phyloP scores from a whole-genome alignment of 2,888 invertebrate genomes.

The Lithophane semibrunnea region DNA sequence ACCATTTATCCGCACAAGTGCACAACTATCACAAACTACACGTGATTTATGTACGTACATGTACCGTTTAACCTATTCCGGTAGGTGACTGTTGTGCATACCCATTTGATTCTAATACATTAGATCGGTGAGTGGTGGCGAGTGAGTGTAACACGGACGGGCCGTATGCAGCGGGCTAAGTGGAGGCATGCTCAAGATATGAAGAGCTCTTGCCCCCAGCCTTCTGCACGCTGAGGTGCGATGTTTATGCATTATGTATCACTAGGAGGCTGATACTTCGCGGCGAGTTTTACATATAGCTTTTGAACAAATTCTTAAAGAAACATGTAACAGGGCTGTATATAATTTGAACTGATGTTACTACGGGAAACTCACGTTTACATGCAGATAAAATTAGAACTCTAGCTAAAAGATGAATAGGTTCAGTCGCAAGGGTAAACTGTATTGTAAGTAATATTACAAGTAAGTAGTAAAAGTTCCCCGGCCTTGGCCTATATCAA shows the following conservation, averaged over 20 bases:
- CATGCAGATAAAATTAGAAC: slow-evolving; percentile 55
- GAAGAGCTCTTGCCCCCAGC: slow-evolving; percentile 75
- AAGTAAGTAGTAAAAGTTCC: slow-evolving; percentile 51
- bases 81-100: slow-evolving; percentile 35
- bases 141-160: slow-evolving; percentile 65
- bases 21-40: slow-evolving; percentile 43
- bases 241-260: slow-evolving; percentile 81
- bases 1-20: slow-evolving; percentile 40
- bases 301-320: slow-evolving; percentile 66
- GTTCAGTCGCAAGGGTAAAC: slow-evolving; percentile 42
- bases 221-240: slow-evolving; percentile 73
- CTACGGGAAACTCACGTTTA: slow-evolving; percentile 42
- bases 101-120: slow-evolving; percentile 65
- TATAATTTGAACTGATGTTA: slow-evolving; percentile 60
- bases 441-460: slow-evolving; percentile 54
- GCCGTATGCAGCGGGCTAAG: slow-evolving; percentile 66
- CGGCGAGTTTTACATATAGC: slow-evolving; percentile 70
- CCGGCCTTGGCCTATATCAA: slow-evolving; percentile 56
- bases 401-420: slow-evolving; percentile 49
- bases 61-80: slow-evolving; percentile 35
- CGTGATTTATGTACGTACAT: slow-evolving; percentile 33
- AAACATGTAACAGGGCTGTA: slow-evolving; percentile 50
- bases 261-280: slow-evolving; percentile 70
- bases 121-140: slow-evolving; percentile 61
- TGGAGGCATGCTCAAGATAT: slow-evolving; percentile 75